Base-by-base conservation (phyloP, 2,113 vertebrate species). In the Micronycteris hirsuta region DNA sequence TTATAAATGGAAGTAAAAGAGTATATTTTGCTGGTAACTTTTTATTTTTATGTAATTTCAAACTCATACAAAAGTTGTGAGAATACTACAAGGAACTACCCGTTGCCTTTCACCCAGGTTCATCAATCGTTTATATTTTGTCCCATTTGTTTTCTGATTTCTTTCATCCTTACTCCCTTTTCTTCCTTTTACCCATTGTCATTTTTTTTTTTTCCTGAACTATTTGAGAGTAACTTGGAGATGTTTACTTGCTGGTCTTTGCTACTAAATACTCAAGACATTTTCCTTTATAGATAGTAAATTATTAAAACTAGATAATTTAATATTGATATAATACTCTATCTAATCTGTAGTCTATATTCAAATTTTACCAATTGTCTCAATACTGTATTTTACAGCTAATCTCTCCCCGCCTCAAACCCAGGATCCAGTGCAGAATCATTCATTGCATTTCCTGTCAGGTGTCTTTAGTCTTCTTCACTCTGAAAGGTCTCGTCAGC, bases 21-120 rank as follows among this genome's bases (percentile, higher is more conserved):
- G 20, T 61, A 1, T 82, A 43, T 56, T 86, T 86, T 65, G 19
- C 2, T 13, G 22, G 6, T 82, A 92, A 81, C 45, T 89, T 95
- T 63, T 91, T 24, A 74, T 80, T 95, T 78, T 95, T 61, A 38
- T 7, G 52, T 71, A 86, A 97, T 86, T 95, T 91, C 36, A 95
- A 74, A 89, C 63, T 82, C 91, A 95, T 38, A 94, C 67, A 86
- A 86, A 89, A 88, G 28, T 80, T 95, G 5, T 15, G 80, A 74
- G 84, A 54, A 41, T 91, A 38, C 24, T 68, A 26, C 19, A 73
- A 87, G 58, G 52, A 89, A 88, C 89, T 96, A 76, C 4, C 19
- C 7, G 74, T 43, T 93, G 17, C 5, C 12, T n/a, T 89, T 83
- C 19, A 89, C 31, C 58, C 65, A 76, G 16, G 71, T 31, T 65